Conservation (phyloP, 2,113 vertebrate genomes). For the Phyllostomus hastatus region DNA sequence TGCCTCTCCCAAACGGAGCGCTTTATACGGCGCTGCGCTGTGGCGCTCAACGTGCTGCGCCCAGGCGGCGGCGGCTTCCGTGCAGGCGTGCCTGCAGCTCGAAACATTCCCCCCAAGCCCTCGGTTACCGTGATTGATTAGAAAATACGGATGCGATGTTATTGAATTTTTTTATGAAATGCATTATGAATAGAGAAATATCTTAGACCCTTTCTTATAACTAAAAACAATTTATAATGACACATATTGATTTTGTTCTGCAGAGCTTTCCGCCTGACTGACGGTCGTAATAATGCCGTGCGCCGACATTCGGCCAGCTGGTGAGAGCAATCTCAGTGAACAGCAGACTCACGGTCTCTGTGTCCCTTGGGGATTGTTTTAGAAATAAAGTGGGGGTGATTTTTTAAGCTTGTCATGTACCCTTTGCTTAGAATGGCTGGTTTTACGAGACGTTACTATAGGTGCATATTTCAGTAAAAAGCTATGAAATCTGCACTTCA, state of each 20-base stretch:
- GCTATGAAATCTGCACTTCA: neutral
- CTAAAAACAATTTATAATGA: neutral
- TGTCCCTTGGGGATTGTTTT: neutral
- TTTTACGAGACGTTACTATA: neutral
- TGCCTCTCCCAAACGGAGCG: neutral
- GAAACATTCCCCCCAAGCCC: fast-evolving
- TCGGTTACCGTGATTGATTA: neutral
- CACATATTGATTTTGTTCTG: neutral
- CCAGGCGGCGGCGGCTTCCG: neutral
- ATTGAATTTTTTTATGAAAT: neutral
- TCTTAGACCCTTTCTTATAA: neutral
- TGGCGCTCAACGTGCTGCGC: too few species aligned
- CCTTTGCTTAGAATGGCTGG: neutral
- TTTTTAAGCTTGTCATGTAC: neutral
- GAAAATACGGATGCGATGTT: neutral
- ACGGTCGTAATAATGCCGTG: neutral
- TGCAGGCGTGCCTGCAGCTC: neutral
- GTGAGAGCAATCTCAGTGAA: neutral
- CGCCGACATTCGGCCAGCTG: neutral
- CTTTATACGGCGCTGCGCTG: too few species aligned
- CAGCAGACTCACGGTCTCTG: neutral
- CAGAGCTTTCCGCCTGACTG: neutral
- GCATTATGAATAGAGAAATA: neutral
- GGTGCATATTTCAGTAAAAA: neutral
- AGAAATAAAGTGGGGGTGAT: neutral